phyloP scores from a whole-genome alignment of 1,140 invertebrate species.

The Asobara japonica region DNA sequence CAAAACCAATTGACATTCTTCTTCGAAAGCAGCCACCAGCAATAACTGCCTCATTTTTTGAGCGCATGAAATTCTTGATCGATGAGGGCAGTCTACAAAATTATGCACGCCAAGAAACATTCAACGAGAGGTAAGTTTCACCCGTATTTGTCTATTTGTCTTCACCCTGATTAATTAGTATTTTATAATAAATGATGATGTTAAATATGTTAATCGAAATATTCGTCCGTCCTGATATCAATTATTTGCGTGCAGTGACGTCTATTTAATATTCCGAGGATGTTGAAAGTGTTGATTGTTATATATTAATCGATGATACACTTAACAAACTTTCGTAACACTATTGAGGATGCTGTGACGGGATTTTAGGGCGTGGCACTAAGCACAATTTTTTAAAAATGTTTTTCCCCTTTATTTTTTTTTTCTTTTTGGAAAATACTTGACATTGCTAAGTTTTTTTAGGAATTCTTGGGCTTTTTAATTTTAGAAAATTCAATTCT shows the following conservation, averaged over 20 bases:
- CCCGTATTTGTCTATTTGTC: too few species aligned
- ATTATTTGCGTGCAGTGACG: background rate
- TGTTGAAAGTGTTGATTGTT: background rate
- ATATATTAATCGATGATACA: background rate
- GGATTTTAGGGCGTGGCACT: too few species aligned
- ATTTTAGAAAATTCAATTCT: too few species aligned
- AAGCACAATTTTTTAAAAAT: too few species aligned
- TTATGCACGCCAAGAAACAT: constrained; percentile 92
- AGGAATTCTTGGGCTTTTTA: too few species aligned
- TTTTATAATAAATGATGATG: background rate
- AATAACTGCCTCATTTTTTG: constrained; percentile 96
- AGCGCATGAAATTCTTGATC: constrained; percentile 97
- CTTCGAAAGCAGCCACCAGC: constrained; percentile 93
- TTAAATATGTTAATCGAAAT: constrained; percentile 10
- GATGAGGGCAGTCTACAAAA: constrained; percentile 97
- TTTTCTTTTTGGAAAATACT: too few species aligned
- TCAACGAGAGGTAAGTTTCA: constrained; percentile 92
- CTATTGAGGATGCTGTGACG: too few species aligned
- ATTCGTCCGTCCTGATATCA: constrained; percentile 18
- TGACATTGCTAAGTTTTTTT: too few species aligned
- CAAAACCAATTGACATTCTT: constrained; percentile 93
- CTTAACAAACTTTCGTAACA: background rate
- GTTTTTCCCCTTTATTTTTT: too few species aligned
- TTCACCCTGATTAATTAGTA: background rate
- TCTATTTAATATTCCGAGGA: background rate